Evolutionary conservation across 2,797 vertebrate genomes (phyloP), one percentile per base, ranked within the genome.

Genomic region (Rhinatrema bivittatum): DNA sequence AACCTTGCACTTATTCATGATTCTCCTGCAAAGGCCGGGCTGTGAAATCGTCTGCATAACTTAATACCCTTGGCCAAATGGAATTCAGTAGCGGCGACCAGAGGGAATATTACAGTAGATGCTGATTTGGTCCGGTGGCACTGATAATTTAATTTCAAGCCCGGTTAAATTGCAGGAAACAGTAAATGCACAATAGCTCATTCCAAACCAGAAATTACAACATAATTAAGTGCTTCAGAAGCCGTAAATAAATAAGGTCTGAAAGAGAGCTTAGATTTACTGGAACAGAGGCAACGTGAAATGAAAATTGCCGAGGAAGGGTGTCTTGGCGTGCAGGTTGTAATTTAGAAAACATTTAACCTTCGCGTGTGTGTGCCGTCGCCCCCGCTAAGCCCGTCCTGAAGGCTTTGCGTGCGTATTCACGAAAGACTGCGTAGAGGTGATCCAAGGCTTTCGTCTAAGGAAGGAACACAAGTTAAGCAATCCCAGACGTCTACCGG

Each of bases 101-200:
- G 16, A 32, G n/a, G n/a, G n/a, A n/a, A 12, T 25, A 39, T 19
- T 4, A 23, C 20, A 21, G 21, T 20, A 25, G 25, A n/a, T n/a
- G n/a, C n/a, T n/a, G 33, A 52, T 39, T 58, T 1, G 7, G 25
- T 44, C 42, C 16, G 20, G 20, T 25, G 29, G 20, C 4, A 6
- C n/a, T 41, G 26, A n/a, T n/a, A n/a, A n/a, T n/a, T 53, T 65
- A 46, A 60, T 58, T 55, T 56, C 52, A 58, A 45, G 47, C 42
- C 50, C 43, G 50, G 24, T 42, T 61, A 69, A 68, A 59, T n/a
- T 50, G 32, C 25, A 33, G 38, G 27, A 26, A 53, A 48, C 57
- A 55, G n/a, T 55, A 40, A 61, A 23, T 36, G 18, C 18, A 32
- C 11, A 34, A 23, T 29, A 42, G 47, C 22, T 44, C 56, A 56